Percentiles rank a stretch among this genome's conserved stretches.
phyloP scores from a whole-genome alignment of 2,797 vertebrate genomes.

The Sebastes dallii region DNA sequence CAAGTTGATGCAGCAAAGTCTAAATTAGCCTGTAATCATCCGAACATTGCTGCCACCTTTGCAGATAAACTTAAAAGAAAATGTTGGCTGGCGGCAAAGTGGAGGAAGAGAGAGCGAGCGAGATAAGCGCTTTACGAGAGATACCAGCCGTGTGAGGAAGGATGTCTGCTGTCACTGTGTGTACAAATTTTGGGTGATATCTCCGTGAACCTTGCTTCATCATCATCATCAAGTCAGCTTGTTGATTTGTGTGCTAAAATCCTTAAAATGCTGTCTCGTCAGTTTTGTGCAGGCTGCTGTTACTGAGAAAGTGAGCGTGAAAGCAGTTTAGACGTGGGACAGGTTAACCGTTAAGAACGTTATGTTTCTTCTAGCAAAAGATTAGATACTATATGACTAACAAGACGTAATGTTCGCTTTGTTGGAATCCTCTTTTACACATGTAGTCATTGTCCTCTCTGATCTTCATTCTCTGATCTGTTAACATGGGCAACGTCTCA shows the following conservation, averaged over 20 bases:
- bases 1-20: slow-evolving; percentile 25
- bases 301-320: neutral
- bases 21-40: slow-evolving; percentile 44
- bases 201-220: slow-evolving; percentile 5
- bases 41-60: slow-evolving; percentile 36
- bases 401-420: neutral
- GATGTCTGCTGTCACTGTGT: slow-evolving; percentile 24
- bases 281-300: neutral
- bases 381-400: neutral
- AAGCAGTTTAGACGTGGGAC: neutral
- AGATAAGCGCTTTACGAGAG: slow-evolving; percentile 20
- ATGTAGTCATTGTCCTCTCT: neutral
- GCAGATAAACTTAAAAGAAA: slow-evolving; percentile 41
- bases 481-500: neutral
- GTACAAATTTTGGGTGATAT: slow-evolving; percentile 32
- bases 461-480: neutral
- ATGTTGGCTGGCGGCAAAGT: slow-evolving; percentile 23
- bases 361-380: neutral
- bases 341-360: neutral
- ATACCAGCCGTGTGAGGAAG: slow-evolving; percentile 18
- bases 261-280: neutral
- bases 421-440: neutral
- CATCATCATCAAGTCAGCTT: neutral
- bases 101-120: slow-evolving; percentile 8
- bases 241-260: slow-evolving; percentile 8